Evolutionary conservation across 1,140 invertebrate species (phyloP), one percentile per base, ranked within the genome.

Genomic region (Drosophila varians): DNA sequence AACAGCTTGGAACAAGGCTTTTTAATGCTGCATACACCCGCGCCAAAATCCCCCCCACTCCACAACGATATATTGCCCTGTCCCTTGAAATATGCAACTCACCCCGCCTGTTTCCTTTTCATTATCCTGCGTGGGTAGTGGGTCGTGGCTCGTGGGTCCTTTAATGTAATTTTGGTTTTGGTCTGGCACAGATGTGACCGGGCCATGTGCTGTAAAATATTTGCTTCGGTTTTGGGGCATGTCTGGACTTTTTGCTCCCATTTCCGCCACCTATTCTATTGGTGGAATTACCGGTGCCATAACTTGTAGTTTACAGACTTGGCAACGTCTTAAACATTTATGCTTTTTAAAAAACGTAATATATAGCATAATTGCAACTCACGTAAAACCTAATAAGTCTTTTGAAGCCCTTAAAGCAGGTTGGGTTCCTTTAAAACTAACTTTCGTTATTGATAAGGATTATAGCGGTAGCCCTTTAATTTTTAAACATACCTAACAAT

Each of bases 1-100:
- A 86, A 86, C 82, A 86, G 80, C 80, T 86, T 86, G 76, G 66
- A 62, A 86, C 80, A 68, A 52, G 78, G 65, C 79, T 34, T 68
- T 83, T 83, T 75, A 83, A 84, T 79, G 80, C 71, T 56, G 45
- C 69, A 77, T 68, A 34, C 14, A 48, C 38, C 52, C 49, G 23
- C 56, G 52, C 60, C 42, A 34, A 43, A 46, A 28, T 8, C 43
- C 11, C 31, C 7, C 18, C 26, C 28, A 38, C n/a, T 12, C 14
- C 8, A 9, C 1, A 26, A 11, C 28, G n/a, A 66, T 71, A 52
- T 77, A 74, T 78, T 45, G 72, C 40, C 19, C 60, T 47, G 53
- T 38, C 16, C 38, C 8, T 72, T 61, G 47, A 84, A 84, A 84
- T 76, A 58, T 79, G 80, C 80, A 79, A 84, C 58, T 80, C 77